These are phyloP conservation scores for Diadophis punctatus DNA, from an alignment of 2,113 vertebrate genomes.

Conservation along the genomic window DNA sequence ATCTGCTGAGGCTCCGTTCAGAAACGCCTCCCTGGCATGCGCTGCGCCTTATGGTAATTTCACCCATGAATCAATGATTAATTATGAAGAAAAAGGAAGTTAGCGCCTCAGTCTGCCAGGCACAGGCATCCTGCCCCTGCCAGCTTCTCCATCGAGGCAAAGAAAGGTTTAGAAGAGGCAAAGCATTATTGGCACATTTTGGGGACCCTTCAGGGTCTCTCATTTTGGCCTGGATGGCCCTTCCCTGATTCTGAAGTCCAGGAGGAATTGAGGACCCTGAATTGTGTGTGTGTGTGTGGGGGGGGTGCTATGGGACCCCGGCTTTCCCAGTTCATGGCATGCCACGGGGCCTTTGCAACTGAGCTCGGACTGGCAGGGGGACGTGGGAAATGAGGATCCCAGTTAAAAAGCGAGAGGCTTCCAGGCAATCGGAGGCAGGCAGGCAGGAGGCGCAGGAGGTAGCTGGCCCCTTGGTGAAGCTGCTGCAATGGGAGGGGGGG, in stretches of 20 bases:
- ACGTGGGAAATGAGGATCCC: neutral
- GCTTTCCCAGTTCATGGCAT: neutral
- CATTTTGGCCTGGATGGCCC: neutral
- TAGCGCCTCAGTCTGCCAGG: neutral
- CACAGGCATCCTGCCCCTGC: neutral
- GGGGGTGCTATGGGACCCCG: neutral
- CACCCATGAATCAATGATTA: conserved; percentile 54
- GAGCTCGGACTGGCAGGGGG: neutral
- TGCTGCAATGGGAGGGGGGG: neutral
- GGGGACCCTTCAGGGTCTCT: neutral
- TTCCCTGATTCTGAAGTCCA: too few relatives aligned
- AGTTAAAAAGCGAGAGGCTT: neutral
- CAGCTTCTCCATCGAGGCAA: too few relatives aligned
- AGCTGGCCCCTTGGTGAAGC: neutral
- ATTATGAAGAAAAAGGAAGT: conserved; percentile 40
- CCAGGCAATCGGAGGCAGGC: neutral
- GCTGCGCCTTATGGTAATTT: conserved; percentile 59
- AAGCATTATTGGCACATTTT: neutral
- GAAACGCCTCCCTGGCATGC: conserved; percentile 62
- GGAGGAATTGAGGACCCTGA: too few relatives aligned
- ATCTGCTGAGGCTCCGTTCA: conserved; percentile 49
- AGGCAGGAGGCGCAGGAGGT: rapidly evolving
- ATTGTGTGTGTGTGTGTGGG: too few relatives aligned
- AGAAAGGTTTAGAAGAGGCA: neutral
- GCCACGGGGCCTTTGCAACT: neutral